Evolutionary conservation across 2,888 invertebrate genomes (phyloP).

Genomic region (Platynereis dumerilii): DNA sequence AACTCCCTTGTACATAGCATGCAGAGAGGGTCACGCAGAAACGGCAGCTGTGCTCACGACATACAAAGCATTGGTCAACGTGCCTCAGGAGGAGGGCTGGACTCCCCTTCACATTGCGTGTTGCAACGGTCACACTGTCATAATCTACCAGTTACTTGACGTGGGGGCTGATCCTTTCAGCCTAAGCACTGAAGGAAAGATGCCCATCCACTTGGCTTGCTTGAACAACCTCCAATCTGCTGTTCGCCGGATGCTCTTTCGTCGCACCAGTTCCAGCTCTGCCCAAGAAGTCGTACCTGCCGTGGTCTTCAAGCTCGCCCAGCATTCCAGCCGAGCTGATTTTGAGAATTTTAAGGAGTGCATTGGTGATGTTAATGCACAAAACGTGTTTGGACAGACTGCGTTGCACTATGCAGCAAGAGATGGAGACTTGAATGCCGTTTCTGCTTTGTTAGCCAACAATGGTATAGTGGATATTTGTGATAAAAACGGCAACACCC

Average conservation of each 20-base stretch:
- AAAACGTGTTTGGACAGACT: background rate
- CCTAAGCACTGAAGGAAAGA: background rate
- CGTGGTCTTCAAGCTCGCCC: no score
- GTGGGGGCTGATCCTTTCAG: background rate
- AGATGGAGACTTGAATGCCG: slow-evolving; percentile 1
- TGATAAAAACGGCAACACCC: background rate
- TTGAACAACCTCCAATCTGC: no score
- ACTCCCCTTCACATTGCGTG: slow-evolving; percentile 6
- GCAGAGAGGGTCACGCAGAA: background rate
- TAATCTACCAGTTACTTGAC: background rate
- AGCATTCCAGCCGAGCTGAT: background rate
- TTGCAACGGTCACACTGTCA: background rate
- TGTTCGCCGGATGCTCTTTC: no score
- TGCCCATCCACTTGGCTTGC: background rate
- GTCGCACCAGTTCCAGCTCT: no score
- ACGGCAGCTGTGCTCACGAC: background rate
- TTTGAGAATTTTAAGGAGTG: background rate
- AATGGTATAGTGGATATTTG: background rate
- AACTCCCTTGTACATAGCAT: background rate
- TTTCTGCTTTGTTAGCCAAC: background rate
- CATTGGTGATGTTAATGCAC: background rate
- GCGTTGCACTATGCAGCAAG: background rate
- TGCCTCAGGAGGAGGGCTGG: background rate
- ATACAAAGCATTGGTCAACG: background rate
- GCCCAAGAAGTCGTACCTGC: no score